Percentiles rank a stretch among this genome's conserved stretches.
phyloP scores from a whole-genome alignment of 2,797 vertebrate species.

The Novumbra hubbsi region DNA sequence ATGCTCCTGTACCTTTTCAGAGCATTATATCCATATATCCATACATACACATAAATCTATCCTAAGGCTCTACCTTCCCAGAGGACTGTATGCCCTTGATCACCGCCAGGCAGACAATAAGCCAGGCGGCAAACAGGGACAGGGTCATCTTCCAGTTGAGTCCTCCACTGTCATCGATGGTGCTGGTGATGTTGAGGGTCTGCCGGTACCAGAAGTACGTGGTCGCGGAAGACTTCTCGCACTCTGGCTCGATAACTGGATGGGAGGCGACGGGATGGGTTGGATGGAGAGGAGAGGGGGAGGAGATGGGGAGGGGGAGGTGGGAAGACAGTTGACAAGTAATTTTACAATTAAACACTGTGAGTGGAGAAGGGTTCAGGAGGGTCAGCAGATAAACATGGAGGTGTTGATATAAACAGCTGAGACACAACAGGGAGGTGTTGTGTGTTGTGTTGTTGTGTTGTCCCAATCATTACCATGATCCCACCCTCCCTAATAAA shows the following conservation, averaged over 20 bases:
- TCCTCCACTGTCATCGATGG: slow-evolving; percentile 89
- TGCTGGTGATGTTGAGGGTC: slow-evolving; percentile 91
- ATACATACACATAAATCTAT: not conserved
- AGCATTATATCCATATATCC: slow-evolving; percentile 17
- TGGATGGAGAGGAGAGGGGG: not conserved
- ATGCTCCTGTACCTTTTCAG: slow-evolving; percentile 61
- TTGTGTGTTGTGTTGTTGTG: too few relatives aligned
- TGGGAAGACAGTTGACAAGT: not conserved
- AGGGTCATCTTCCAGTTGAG: slow-evolving; percentile 98
- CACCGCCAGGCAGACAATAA: slow-evolving; percentile 91
- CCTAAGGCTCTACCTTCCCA: slow-evolving; percentile 73
- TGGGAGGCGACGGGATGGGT: not conserved
- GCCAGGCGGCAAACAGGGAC: slow-evolving; percentile 91
- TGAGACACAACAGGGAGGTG: too few relatives aligned
- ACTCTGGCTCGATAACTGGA: slow-evolving; percentile 88
- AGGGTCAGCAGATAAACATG: too few relatives aligned
- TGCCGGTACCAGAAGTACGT: slow-evolving; percentile 98
- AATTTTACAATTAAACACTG: too few relatives aligned
- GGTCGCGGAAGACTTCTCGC: slow-evolving; percentile 95
- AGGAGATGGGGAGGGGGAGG: not conserved
- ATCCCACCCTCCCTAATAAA: too few relatives aligned
- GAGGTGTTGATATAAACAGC: too few relatives aligned
- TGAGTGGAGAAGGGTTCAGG: too few relatives aligned
- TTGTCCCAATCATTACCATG: too few relatives aligned
- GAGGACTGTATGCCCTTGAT: slow-evolving; percentile 98